These are phyloP conservation scores for Gasteruption jaculator DNA, from an alignment of 2,888 invertebrate species.

Conservation along the genomic window DNA sequence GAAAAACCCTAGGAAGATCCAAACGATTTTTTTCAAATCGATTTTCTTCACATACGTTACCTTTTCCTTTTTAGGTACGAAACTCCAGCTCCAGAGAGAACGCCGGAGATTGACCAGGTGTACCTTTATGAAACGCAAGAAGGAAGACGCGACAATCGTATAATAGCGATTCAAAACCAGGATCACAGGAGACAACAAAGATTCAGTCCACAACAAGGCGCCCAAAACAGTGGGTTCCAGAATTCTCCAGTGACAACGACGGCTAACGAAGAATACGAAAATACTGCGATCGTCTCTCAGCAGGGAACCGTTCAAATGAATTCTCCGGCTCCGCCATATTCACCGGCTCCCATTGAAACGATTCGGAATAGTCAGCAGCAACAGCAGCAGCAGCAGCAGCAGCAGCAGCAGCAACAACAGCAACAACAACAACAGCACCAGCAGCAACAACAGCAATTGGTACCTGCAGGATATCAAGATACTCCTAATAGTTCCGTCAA, in stretches of 20 bases:
- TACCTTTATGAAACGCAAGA: conserved; percentile 40
- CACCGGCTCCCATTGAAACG: conserved; percentile 45
- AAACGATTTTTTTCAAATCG: neutral
- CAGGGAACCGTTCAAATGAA: conserved; percentile 50
- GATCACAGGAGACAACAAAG: conserved; percentile 33
- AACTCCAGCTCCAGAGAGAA: conserved; percentile 38
- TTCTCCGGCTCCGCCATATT: conserved; percentile 49
- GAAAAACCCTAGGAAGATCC: too few relatives aligned
- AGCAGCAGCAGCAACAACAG: conserved; percentile 40
- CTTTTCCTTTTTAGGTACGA: conserved; percentile 37
- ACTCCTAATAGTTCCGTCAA: conserved; percentile 39
- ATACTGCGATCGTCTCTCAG: conserved; percentile 44
- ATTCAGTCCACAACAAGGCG: conserved; percentile 39
- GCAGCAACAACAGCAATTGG: conserved; percentile 29
- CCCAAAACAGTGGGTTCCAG: conserved; percentile 23
- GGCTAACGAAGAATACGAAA: conserved; percentile 37
- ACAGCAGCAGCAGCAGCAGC: conserved; percentile 49
- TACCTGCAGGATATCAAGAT: conserved; percentile 35
- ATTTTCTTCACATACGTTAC: conserved; percentile 10
- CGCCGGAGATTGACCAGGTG: conserved; percentile 35
- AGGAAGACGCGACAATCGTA: conserved; percentile 32
- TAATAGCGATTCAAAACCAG: conserved; percentile 33
- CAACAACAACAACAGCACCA: conserved; percentile 50
- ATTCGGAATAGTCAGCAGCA: conserved; percentile 44
- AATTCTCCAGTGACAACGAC: conserved; percentile 30